A percentile compares a stretch with the other conserved stretches of the same genome.
phyloP scores from a whole-genome alignment of 2,888 invertebrate genomes.

The Venustoraphidia nigricollis region DNA sequence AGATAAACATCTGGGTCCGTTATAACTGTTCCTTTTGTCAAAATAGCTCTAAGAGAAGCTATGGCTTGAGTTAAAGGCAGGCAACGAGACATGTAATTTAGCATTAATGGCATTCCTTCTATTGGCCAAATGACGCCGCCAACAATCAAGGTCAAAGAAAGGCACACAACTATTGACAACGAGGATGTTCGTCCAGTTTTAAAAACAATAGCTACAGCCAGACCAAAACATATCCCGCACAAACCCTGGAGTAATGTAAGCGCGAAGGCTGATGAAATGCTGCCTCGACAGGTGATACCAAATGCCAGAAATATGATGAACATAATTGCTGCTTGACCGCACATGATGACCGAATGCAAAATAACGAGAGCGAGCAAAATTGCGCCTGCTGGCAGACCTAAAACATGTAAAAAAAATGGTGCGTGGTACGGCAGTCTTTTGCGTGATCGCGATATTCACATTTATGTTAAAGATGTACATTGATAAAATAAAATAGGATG shows the following conservation, averaged over 20 bases:
- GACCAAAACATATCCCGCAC: slow-evolving; percentile 94
- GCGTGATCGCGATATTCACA: too few species aligned
- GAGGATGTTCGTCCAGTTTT: slow-evolving; percentile 86
- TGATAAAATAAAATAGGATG: too few species aligned
- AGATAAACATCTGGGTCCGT: slow-evolving; percentile 69
- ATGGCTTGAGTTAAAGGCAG: slow-evolving; percentile 85
- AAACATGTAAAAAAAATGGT: slow-evolving; percentile 5
- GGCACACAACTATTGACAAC: slow-evolving; percentile 82
- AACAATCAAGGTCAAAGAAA: slow-evolving; percentile 83
- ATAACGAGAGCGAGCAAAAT: slow-evolving; percentile 86
- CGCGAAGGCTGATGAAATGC: slow-evolving; percentile 67
- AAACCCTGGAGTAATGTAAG: slow-evolving; percentile 80
- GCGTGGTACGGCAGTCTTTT: too few species aligned
- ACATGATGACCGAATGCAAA: slow-evolving; percentile 90
- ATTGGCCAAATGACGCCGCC: slow-evolving; percentile 96
- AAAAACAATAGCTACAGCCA: slow-evolving; percentile 84
- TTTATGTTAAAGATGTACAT: too few species aligned
- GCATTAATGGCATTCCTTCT: slow-evolving; percentile 80
- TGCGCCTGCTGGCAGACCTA: slow-evolving; percentile 79
- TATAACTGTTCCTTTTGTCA: slow-evolving; percentile 78
- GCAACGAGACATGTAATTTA: slow-evolving; percentile 64
- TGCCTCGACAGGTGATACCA: slow-evolving; percentile 79
- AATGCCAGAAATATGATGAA: slow-evolving; percentile 83
- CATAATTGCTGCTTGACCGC: slow-evolving; percentile 82
- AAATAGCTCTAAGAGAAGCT: slow-evolving; percentile 72